phyloP scores from a whole-genome alignment of 2,113 vertebrate genomes.

The Carlito syrichta region DNA sequence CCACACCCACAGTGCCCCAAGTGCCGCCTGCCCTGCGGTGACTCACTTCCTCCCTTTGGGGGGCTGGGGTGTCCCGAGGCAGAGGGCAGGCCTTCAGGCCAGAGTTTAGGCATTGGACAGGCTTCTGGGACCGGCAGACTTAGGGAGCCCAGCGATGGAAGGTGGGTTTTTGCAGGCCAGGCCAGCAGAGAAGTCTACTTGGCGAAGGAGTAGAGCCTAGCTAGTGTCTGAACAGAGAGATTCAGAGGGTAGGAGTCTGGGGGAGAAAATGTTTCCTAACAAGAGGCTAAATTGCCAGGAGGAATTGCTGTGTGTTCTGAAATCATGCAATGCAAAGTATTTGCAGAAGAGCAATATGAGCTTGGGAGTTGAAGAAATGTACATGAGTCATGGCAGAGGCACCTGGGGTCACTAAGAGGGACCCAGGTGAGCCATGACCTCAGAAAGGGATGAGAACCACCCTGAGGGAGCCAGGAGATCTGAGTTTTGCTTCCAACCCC shows the following conservation, averaged over 20 bases:
- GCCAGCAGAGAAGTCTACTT: background rate
- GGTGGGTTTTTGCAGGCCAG: background rate
- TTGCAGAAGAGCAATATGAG: background rate
- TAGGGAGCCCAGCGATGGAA: background rate
- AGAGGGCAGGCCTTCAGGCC: background rate
- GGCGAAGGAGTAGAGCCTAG: background rate
- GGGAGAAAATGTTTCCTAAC: background rate
- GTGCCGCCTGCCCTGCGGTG: background rate
- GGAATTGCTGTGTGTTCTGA: background rate
- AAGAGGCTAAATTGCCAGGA: background rate
- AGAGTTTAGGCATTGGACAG: background rate
- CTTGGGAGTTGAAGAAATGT: background rate
- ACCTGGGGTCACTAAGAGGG: background rate
- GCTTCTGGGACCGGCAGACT: background rate
- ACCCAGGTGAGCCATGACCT: background rate
- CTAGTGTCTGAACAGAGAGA: background rate
- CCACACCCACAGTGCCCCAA: conserved; percentile 53
- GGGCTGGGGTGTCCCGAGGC: conserved; percentile 40
- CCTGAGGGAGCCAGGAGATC: background rate
- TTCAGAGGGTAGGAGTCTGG: background rate
- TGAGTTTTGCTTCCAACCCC: background rate
- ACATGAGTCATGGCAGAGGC: background rate
- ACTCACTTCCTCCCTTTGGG: conserved; percentile 66
- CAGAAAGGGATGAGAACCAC: background rate
- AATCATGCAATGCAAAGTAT: background rate